These are phyloP conservation scores for Danio aesculapii DNA, from an alignment of 2,797 vertebrate genomes.

Conservation along the genomic window DNA sequence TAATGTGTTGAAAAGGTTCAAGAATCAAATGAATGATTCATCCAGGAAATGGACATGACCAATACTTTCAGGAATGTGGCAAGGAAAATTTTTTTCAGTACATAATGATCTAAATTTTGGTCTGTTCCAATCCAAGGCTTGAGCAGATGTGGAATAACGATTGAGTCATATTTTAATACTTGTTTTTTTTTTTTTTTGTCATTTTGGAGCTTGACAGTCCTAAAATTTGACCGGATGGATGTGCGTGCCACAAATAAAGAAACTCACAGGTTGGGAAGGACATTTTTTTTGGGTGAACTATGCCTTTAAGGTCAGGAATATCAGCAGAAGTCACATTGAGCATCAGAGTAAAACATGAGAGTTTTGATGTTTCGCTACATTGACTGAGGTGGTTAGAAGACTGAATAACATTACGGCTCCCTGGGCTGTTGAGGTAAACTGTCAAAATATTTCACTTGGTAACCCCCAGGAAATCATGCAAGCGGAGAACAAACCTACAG, in stretches of 20 bases:
- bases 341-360: conserved; percentile 18
- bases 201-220: background rate
- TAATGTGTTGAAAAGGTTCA: background rate
- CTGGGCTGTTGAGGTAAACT: conserved; percentile 25
- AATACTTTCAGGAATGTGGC: background rate
- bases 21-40: background rate
- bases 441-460: conserved; percentile 39
- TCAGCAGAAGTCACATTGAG: background rate
- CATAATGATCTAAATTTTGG: background rate
- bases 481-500: conserved; percentile 31
- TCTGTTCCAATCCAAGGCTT: background rate
- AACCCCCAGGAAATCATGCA: conserved; percentile 20
- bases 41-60: background rate
- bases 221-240: background rate
- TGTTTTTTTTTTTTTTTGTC: background rate
- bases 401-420: conserved; percentile 28
- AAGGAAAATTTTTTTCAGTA: background rate
- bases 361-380: conserved; percentile 32
- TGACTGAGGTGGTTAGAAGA: conserved; percentile 26
- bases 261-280: background rate
- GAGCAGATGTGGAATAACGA: background rate
- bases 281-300: background rate
- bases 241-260: background rate
- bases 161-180: background rate
- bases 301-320: conserved; percentile 3